A percentile compares a stretch with the other conserved stretches of the same genome.
Conservation (phyloP, 2,888 invertebrate genomes). For the Clostera curtula region DNA sequence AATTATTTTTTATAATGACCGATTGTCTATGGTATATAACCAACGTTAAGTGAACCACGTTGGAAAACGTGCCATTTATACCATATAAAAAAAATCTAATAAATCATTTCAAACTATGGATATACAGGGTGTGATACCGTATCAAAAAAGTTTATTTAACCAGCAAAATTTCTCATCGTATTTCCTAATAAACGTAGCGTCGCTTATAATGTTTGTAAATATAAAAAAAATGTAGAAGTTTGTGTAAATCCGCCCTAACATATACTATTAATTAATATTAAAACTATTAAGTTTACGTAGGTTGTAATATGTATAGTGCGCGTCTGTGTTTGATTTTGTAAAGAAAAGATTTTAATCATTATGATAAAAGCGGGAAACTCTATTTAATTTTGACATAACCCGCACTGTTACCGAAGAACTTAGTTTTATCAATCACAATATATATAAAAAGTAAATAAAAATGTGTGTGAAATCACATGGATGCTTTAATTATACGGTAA, state of each 20-base stretch:
- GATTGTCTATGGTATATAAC: no score
- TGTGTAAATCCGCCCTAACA: conserved; percentile 57
- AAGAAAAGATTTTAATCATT: conserved; percentile 16
- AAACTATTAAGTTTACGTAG: conserved; percentile 33
- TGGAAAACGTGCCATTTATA: no score
- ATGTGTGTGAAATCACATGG: conserved; percentile 51
- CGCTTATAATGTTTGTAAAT: conserved; percentile 66
- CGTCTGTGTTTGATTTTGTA: conserved; percentile 19
- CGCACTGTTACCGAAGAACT: conserved; percentile 26
- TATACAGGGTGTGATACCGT: no score
- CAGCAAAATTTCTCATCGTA: conserved; percentile 7
- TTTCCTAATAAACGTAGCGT: conserved; percentile 34
- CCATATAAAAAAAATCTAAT: no score
- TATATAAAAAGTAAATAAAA: conserved; percentile 27
- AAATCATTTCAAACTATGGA: no score
- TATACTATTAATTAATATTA: conserved; percentile 19
- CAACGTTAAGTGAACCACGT: no score
- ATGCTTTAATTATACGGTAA: conserved; percentile 72
- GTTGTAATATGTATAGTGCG: conserved; percentile 21
- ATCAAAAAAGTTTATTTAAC: no score
- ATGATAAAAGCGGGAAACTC: conserved; percentile 17
- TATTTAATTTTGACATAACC: conserved; percentile 17
- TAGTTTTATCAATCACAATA: conserved; percentile 26
- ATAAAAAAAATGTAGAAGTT: conserved; percentile 50
- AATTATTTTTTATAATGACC: no score